A percentile compares a stretch with the other conserved stretches of the same genome.
phyloP scores from a whole-genome alignment of 2,113 vertebrate species.

The Apteryx owenii region DNA sequence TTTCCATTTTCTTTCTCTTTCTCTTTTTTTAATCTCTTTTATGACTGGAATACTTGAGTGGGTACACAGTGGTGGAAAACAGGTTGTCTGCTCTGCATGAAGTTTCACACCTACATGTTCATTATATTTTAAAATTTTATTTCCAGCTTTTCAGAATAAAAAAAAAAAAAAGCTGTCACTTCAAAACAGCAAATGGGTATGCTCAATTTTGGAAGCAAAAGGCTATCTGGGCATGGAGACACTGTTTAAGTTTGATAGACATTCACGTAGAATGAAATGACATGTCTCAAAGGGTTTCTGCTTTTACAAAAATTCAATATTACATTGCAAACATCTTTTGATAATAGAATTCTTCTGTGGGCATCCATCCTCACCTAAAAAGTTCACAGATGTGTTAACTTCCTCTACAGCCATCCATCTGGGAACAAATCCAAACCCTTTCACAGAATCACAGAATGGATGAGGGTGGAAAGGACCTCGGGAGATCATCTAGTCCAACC shows the following conservation, averaged over 20 bases:
- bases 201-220: neutral
- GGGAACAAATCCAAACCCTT: neutral
- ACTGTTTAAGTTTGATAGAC: neutral
- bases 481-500: too few species aligned
- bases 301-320: neutral
- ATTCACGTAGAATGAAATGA: neutral
- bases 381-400: neutral
- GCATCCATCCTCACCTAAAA: neutral
- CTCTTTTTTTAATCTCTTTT: neutral
- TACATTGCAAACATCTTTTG: neutral
- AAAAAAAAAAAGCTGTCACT: neutral
- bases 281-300: neutral
- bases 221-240: neutral
- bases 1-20: neutral
- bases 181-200: neutral
- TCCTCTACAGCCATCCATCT: neutral
- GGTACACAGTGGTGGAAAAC: neutral
- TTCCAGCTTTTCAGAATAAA: neutral
- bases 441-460: too few species aligned
- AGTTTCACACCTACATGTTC: neutral
- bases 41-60: neutral
- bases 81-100: neutral
- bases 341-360: neutral
- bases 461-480: too few species aligned
- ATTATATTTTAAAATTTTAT: neutral